These are phyloP conservation scores for Passerculus sandwichensis DNA, from an alignment of 2,797 vertebrate species.

Conservation along the genomic window DNA sequence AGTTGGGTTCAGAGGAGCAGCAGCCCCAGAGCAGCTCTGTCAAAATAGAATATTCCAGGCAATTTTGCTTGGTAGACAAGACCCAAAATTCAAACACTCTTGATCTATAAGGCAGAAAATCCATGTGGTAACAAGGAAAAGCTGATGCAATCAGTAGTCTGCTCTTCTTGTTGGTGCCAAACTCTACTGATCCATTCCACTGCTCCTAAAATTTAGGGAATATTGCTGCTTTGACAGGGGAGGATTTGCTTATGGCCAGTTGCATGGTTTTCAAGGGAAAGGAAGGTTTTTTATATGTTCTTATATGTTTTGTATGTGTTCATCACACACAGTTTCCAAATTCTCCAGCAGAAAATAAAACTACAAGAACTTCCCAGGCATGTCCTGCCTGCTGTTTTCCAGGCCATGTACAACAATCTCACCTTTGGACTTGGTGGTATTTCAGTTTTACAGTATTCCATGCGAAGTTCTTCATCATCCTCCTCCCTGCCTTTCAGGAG, in stretches of 20 bases:
- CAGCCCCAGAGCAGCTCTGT: not conserved
- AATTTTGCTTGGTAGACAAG: not conserved
- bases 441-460: not conserved
- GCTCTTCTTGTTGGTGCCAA: rapidly evolving
- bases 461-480: not conserved
- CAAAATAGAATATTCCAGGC: not conserved
- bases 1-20: not conserved
- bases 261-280: not conserved
- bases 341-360: not conserved
- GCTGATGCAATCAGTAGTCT: not conserved
- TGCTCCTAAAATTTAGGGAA: not conserved
- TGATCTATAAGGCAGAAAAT: not conserved
- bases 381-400: rapidly evolving
- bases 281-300: not conserved
- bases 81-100: not conserved
- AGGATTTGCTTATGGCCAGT: not conserved
- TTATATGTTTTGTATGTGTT: not conserved
- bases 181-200: not conserved
- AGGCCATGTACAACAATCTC: rapidly evolving
- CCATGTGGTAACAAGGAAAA: not conserved
- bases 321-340: not conserved
- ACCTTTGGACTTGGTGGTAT: rapidly evolving
- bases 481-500: not conserved
- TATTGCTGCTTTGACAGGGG: not conserved
- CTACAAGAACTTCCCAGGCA: not conserved